Base-by-base conservation (phyloP, 1,140 invertebrate species). In the Drosophila orena region DNA sequence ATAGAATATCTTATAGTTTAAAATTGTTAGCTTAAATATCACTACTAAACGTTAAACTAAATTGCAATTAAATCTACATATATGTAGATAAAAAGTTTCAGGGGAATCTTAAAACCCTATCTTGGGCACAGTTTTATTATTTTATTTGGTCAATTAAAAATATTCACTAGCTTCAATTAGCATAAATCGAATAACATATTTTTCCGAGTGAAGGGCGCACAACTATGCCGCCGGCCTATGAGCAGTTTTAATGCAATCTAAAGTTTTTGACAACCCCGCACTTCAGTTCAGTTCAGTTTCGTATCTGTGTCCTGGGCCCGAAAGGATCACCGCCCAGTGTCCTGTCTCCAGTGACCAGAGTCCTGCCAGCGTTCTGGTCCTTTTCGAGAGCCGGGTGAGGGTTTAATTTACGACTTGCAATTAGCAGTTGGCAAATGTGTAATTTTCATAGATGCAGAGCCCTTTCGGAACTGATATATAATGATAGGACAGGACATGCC, bases 401-500 rank as follows among this genome's bases (percentile, higher is more conserved):
- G 66, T 65, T 65, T 75, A 86, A 86, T 88, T 86, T 86, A 86
- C 88, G 69, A 69, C 83, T 68, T 78, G 83, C 81, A 86, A 86
- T 86, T 86, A 86, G 83, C 70, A 88, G 80, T 79, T 81, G 81
- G 81, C 81, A 88, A 86, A 88, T 86, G 70, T 85, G 74, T 88
- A 76, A 86, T 74, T 81, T 81, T 86, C 76, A 77, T 81, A 68
- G 79, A 52, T 68, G 59, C 47, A 64, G 55, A 55, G 37, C 55
- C 62, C 42, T 53, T 59, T 24, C 34, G 35, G 35, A 55, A 49
- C 54, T 70, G 62, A 70, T 70, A 76, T 59, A 71, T 83, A 65
- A 79, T 69, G 49, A 68, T 76, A 62, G 73, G 65, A 56, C 54
- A 62, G 73, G 65, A 56, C 54, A 60, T 60, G 70, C 53, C 44